Percentiles rank a stretch among this genome's conserved stretches.
Conservation (phyloP, 2,888 invertebrate species). For the Mimachlamys varia region DNA sequence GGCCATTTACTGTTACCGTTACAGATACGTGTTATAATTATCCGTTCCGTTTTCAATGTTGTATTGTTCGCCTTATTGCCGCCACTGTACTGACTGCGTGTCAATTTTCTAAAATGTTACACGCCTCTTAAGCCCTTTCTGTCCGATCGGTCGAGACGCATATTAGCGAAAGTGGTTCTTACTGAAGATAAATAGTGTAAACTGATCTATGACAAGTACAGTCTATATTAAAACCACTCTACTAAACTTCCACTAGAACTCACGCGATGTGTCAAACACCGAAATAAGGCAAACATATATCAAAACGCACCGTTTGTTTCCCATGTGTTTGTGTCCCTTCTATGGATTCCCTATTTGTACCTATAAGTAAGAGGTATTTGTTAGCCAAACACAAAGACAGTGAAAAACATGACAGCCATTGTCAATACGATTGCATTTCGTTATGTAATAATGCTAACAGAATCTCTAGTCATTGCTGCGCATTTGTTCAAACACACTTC, state of each 20-base stretch:
- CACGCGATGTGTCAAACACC: too few species aligned
- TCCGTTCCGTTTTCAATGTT: background rate
- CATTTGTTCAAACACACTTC: too few species aligned
- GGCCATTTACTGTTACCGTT: background rate
- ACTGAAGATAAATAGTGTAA: background rate
- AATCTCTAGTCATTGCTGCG: too few species aligned
- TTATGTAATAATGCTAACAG: too few species aligned
- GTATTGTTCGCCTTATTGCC: background rate
- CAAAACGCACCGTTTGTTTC: too few species aligned
- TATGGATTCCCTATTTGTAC: background rate
- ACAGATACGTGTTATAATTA: background rate
- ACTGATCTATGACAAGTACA: background rate
- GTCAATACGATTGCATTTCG: too few species aligned
- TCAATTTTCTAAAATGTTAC: background rate
- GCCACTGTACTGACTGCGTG: background rate
- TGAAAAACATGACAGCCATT: too few species aligned
- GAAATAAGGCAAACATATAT: too few species aligned
- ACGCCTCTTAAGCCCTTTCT: background rate
- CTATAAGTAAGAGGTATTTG: too few species aligned
- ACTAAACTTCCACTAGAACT: background rate
- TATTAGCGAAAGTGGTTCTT: conserved; percentile 1
- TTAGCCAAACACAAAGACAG: too few species aligned
- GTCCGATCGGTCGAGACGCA: background rate
- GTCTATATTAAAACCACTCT: background rate
- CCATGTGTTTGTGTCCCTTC: background rate